Base-by-base conservation (phyloP, 1,140 invertebrate genomes). In the Trissolcus basalis region DNA sequence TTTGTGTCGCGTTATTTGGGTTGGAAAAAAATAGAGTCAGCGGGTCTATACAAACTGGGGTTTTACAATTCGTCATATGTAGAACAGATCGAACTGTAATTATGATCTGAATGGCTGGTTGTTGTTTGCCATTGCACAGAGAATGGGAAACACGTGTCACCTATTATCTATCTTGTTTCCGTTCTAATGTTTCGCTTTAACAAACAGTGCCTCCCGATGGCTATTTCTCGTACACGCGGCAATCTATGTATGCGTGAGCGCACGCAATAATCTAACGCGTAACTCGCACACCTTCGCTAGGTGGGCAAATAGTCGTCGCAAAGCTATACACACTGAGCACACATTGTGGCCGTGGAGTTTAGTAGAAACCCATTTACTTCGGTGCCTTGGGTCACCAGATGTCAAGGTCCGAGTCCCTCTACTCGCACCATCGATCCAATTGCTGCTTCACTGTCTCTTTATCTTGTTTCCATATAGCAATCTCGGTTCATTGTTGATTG, bases 381-480 rank as follows among this genome's bases (percentile, higher is more conserved):
- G 44, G 41, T 63, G 63, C 58, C 71, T 74, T 74, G 51, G 58
- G 63, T 74, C 45, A 63, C 63, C 56, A 56, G 63, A 74, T 73
- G 61, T 65, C 70, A 73, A 73, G 61, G 70, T 73, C 70, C 48
- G 61, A n/a, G 54, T 67, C 56, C 58, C 67, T 74, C 67, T 54
- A 41, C 16, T 33, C 13, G 43, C 54, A 54, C 13, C 45, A 59
- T 72, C 55, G 54, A 72, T 72, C 39, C 48, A 41, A 16, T 4
- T 11, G 35, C 35, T n/a, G 8, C 15, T 45, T 50, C 35, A 58
- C 56, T 51, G 45, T 35, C 51, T 45, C 49, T 64, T 54, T 54
- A 64, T 54, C 43, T 36, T 33, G n/a, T 1, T 33, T 19, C 7
- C 12, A 7, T 50, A 0, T n/a, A 27, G 2, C 19, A 27, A 27